Evolutionary conservation across 2,888 invertebrate genomes (phyloP).

Genomic region (Epistrophella euchroma): DNA sequence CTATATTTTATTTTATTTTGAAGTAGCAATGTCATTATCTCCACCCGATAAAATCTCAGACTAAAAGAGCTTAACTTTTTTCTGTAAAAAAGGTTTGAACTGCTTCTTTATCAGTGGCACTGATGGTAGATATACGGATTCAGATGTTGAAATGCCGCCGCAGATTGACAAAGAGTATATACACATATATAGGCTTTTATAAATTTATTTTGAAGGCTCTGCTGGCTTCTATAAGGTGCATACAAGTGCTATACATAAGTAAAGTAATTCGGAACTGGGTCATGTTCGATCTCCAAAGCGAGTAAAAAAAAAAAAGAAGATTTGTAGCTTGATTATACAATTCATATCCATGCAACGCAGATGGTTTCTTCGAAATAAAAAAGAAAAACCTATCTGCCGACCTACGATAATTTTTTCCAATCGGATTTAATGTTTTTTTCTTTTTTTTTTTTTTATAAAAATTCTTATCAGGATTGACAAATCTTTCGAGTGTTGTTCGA

Average conservation of each 20-base stretch:
- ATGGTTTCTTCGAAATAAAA: conserved; percentile 16
- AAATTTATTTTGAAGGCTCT: not conserved
- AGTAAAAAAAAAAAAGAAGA: conserved; percentile 1
- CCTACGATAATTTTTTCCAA: conserved; percentile 58
- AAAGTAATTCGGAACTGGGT: conserved; percentile 44
- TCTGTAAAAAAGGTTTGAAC: not conserved
- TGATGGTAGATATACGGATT: conserved; percentile 18
- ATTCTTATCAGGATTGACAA: conserved; percentile 17
- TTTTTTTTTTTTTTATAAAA: not conserved
- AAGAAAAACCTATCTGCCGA: conserved; percentile 37
- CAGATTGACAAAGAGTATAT: not conserved
- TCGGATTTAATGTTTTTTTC: conserved; percentile 31
- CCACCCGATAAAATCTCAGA: conserved; percentile 38
- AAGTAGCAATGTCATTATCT: conserved; percentile 55
- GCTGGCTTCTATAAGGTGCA: conserved; percentile 26
- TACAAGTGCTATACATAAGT: conserved; percentile 8
- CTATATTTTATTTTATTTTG: conserved; percentile 13
- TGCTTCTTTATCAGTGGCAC: conserved; percentile 24
- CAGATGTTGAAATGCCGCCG: conserved; percentile 30
- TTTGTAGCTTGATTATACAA: conserved; percentile 13
- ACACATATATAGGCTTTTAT: not conserved
- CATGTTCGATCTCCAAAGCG: conserved; percentile 19
- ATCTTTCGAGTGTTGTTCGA: conserved; percentile 31
- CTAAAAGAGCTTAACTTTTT: conserved; percentile 6
- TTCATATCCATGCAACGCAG: conserved; percentile 11